A percentile compares a stretch with the other conserved stretches of the same genome.
These are phyloP conservation scores for Fissipunctia ypsillon DNA, from an alignment of 2,888 invertebrate genomes.

Conservation along the genomic window DNA sequence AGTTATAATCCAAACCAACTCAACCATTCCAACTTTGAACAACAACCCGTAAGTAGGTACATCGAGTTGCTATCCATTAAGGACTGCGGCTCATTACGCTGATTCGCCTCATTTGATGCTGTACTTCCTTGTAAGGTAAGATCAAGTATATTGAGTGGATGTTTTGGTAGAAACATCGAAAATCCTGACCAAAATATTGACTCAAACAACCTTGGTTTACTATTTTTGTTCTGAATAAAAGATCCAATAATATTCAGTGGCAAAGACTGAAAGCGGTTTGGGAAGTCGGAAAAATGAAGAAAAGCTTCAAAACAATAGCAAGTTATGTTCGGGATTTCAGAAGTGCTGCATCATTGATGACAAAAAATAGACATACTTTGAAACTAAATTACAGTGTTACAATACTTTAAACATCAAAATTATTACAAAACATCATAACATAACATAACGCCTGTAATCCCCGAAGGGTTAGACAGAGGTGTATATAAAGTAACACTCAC, in stretches of 20 bases:
- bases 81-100: slow-evolving; percentile 29
- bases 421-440: background rate
- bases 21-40: slow-evolving; percentile 16
- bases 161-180: slow-evolving; percentile 23
- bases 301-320: background rate
- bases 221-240: background rate
- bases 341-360: background rate
- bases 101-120: slow-evolving; percentile 41
- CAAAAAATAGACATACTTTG: background rate
- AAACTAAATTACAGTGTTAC: background rate
- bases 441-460: too few species aligned
- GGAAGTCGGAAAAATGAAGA: background rate
- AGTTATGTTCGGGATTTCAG: background rate
- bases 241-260: background rate
- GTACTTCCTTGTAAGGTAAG: slow-evolving; percentile 35
- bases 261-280: too few species aligned
- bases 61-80: slow-evolving; percentile 33
- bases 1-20: too few species aligned
- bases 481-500: too few species aligned
- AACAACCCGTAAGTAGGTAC: slow-evolving; percentile 13
- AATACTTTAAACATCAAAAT: background rate
- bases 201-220: background rate
- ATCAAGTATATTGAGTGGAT: slow-evolving; percentile 34
- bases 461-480: too few species aligned
- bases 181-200: slow-evolving; percentile 12